A percentile compares a stretch with the other conserved stretches of the same genome.
These are phyloP conservation scores for Chironomus riparius DNA, from an alignment of 2,888 invertebrate species.

Conservation along the genomic window DNA sequence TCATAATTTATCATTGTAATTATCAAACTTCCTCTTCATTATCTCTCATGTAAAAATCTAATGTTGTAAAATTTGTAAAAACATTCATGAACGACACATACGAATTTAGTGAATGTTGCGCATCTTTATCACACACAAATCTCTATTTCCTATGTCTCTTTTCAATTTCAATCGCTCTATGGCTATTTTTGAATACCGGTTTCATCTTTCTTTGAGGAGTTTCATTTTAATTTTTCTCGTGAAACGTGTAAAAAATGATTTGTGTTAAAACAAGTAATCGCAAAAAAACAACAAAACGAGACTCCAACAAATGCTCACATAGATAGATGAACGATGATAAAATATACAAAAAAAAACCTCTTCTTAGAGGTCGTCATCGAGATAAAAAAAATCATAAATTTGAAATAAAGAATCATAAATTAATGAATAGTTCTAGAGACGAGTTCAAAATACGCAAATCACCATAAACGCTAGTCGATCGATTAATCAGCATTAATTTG, in stretches of 20 bases:
- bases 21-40: too few species aligned
- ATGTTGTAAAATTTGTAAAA: too few species aligned
- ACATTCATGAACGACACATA: background rate
- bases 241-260: background rate
- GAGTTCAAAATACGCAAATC: background rate
- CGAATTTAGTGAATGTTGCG: background rate
- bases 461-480: background rate
- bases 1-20: too few species aligned
- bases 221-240: background rate
- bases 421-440: background rate
- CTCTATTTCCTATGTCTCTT: background rate
- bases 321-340: background rate
- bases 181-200: constrained; percentile 8
- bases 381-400: background rate
- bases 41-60: too few species aligned
- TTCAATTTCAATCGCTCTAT: background rate
- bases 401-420: too few species aligned
- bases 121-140: background rate
- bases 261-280: background rate
- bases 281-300: background rate
- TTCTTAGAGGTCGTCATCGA: background rate
- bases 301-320: background rate
- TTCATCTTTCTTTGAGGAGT: background rate
- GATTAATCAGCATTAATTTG: background rate
- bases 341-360: background rate